These are phyloP conservation scores for Maniola jurtina DNA, from an alignment of 1,140 invertebrate species.

Conservation along the genomic window DNA sequence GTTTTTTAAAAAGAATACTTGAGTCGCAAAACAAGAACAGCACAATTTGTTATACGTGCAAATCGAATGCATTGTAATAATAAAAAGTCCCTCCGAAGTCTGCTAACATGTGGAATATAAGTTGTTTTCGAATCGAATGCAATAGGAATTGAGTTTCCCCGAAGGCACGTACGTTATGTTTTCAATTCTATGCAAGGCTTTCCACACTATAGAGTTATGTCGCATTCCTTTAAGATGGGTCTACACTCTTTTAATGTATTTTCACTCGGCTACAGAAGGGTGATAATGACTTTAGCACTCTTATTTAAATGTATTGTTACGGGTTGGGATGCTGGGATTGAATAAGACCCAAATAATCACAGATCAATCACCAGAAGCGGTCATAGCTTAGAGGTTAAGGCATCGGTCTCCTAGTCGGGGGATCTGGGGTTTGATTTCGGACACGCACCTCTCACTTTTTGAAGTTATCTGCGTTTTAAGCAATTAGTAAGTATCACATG, in stretches of 20 bases:
- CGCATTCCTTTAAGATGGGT: constrained; percentile 7
- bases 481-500: too few relatives aligned
- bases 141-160: constrained; percentile 25
- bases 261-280: neutral
- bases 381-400: too few relatives aligned
- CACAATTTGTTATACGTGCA: constrained; percentile 15
- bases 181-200: constrained; percentile 32
- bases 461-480: too few relatives aligned
- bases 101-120: constrained; percentile 25
- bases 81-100: constrained; percentile 18
- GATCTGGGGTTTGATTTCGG: too few relatives aligned
- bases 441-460: too few relatives aligned
- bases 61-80: constrained; percentile 15
- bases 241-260: constrained; percentile 11
- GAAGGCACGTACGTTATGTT: constrained; percentile 32
- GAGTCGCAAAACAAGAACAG: neutral
- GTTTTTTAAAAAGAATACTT: neutral
- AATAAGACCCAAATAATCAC: too few relatives aligned
- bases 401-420: too few relatives aligned
- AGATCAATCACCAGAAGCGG: too few relatives aligned
- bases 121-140: constrained; percentile 25
- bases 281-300: too few relatives aligned
- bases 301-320: too few relatives aligned
- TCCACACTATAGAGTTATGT: constrained; percentile 26
- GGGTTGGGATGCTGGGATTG: too few relatives aligned